phyloP scores from a whole-genome alignment of 2,113 vertebrate species.

The Amphiprion percula region DNA sequence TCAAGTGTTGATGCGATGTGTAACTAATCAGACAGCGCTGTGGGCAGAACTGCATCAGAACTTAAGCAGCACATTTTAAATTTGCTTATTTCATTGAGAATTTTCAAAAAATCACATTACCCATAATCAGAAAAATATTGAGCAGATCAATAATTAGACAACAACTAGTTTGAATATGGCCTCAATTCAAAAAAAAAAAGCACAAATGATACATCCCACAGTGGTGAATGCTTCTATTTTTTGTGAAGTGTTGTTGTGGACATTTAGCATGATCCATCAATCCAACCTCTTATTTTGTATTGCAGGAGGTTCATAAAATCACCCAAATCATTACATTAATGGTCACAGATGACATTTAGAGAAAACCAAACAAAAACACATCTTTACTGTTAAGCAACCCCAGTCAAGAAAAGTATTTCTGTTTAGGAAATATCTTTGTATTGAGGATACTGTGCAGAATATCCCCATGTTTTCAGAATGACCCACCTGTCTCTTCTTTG shows the following conservation, averaged over 20 bases:
- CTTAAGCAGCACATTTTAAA: too few relatives aligned
- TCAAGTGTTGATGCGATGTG: too few relatives aligned
- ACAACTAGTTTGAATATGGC: background rate
- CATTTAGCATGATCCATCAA: background rate
- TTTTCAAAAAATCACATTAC: too few relatives aligned
- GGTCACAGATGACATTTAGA: background rate
- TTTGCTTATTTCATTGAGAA: too few relatives aligned
- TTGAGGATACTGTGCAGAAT: background rate
- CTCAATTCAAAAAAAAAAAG: background rate
- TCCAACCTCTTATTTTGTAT: background rate
- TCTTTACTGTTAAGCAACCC: background rate
- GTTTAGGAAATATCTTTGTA: background rate
- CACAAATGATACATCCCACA: background rate
- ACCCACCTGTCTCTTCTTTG: slow-evolving; percentile 93
- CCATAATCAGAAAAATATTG: too few relatives aligned
- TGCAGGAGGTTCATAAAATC: background rate
- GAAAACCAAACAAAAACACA: background rate
- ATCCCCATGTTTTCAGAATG: too few relatives aligned
- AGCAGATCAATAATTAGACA: too few relatives aligned
- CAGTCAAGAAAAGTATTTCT: background rate
- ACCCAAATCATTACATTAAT: background rate
- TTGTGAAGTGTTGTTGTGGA: background rate
- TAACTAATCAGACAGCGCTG: too few relatives aligned
- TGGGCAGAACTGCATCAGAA: too few relatives aligned
- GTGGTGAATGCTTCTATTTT: background rate